Evolutionary conservation across 2,888 invertebrate genomes (phyloP).

Genomic region (Tetropium fuscum): DNA sequence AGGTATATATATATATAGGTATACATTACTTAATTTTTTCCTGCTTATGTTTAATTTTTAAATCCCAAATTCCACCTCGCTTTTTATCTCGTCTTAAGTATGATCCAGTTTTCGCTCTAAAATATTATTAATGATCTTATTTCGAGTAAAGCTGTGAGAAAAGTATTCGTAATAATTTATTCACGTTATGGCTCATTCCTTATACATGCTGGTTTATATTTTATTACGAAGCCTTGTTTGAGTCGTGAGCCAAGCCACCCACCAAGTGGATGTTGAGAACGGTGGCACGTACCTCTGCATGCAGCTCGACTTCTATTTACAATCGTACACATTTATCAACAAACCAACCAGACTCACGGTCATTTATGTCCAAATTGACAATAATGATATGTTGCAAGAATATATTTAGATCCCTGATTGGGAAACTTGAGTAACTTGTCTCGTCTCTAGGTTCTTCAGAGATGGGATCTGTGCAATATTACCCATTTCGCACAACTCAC

Average conservation of each 20-base stretch:
- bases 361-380: constrained; percentile 62
- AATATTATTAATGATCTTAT: no score
- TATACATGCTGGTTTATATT: constrained; percentile 34
- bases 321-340: constrained; percentile 60
- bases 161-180: constrained; percentile 16
- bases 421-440: constrained; percentile 44
- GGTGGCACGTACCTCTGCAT: constrained; percentile 52
- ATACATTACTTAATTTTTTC: no score
- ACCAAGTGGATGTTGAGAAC: constrained; percentile 48
- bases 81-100: no score
- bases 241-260: constrained; percentile 47
- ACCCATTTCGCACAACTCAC: constrained; percentile 20
- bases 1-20: no score
- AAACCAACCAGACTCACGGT: constrained; percentile 53
- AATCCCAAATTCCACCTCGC: no score
- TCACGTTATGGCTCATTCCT: constrained; percentile 17
- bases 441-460: constrained; percentile 4
- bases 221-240: constrained; percentile 42
- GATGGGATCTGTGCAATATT: constrained; percentile 11
- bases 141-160: constrained; percentile 1
- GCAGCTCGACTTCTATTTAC: constrained; percentile 60
- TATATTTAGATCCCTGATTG: constrained; percentile 46
- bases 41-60: no score
- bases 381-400: constrained; percentile 58
- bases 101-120: no score